Conservation (phyloP, 2,797 vertebrate genomes). For the Euthynnus affinis region DNA sequence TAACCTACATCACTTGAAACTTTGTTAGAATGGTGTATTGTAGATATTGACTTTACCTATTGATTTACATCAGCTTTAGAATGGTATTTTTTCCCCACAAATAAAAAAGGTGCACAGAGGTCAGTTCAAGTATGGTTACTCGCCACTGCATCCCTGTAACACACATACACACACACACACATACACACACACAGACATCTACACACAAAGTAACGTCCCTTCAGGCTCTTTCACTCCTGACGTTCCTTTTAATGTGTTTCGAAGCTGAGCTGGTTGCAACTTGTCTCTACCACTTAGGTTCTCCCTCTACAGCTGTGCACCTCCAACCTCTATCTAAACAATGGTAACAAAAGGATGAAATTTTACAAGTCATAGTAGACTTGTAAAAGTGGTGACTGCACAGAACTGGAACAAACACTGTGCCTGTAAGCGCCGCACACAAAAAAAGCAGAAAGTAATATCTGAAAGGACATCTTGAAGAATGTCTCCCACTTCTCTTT, state of each 20-base stretch:
- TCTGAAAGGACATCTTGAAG: conserved; percentile 5
- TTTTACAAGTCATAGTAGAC: background rate
- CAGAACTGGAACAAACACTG: background rate
- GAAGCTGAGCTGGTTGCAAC: conserved; percentile 37
- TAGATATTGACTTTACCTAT: background rate
- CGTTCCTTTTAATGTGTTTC: conserved; percentile 24
- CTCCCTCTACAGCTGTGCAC: conserved; percentile 1
- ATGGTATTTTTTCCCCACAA: background rate
- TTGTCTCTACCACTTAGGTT: conserved; percentile 25
- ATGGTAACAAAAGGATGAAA: too few species aligned
- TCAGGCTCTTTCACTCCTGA: conserved; percentile 30
- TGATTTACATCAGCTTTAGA: background rate
- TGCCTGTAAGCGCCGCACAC: background rate
- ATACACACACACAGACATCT: background rate
- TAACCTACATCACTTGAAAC: background rate
- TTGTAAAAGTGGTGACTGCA: background rate
- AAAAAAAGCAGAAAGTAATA: background rate
- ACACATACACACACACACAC: conserved; percentile 1
- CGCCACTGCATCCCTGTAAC: background rate
- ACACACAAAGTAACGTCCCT: conserved; percentile 1
- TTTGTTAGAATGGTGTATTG: background rate
- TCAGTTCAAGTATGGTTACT: conserved; percentile 1
- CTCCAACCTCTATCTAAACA: background rate
- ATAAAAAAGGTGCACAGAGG: conserved; percentile 16
- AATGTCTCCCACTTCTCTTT: conserved; percentile 1